Conservation (phyloP, 23 tunicate genomes). For the Ascidia mentula region DNA sequence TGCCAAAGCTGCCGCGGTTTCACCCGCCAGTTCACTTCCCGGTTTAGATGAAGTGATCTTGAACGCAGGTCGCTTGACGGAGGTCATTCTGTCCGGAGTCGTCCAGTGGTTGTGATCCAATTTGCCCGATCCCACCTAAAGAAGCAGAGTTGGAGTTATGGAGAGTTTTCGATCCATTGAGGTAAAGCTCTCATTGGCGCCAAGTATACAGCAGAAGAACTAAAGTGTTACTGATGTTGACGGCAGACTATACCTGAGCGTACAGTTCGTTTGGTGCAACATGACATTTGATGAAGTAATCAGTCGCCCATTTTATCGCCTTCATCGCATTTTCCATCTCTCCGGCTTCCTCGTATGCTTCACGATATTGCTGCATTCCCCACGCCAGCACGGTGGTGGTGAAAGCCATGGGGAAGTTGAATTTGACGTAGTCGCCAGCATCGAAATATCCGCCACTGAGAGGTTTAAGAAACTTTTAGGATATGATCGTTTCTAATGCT, state of each 20-base stretch:
- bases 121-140: constrained; percentile 72
- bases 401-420: constrained; percentile 98
- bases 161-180: no score
- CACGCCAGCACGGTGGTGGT: constrained; percentile 92
- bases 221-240: background rate
- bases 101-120: constrained; percentile 80
- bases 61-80: constrained; percentile 62
- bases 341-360: constrained; percentile 79
- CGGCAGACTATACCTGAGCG: constrained; percentile 70
- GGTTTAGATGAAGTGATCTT: constrained; percentile 54
- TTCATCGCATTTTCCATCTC: constrained; percentile 34
- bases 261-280: constrained; percentile 61
- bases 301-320: constrained; percentile 93
- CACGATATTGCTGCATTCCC: constrained; percentile 53
- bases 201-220: no score
- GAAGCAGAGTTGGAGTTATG: no score
- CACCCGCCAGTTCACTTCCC: constrained; percentile 89
- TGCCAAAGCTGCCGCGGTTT: constrained; percentile 96
- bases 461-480: no score
- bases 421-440: constrained; percentile 89
- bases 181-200: no score
- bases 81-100: constrained; percentile 73
- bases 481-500: no score
- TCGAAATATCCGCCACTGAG: constrained; percentile 93
- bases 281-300: constrained; percentile 96